Conservation (phyloP, 2,888 invertebrate species). For the Steromphala cineraria region DNA sequence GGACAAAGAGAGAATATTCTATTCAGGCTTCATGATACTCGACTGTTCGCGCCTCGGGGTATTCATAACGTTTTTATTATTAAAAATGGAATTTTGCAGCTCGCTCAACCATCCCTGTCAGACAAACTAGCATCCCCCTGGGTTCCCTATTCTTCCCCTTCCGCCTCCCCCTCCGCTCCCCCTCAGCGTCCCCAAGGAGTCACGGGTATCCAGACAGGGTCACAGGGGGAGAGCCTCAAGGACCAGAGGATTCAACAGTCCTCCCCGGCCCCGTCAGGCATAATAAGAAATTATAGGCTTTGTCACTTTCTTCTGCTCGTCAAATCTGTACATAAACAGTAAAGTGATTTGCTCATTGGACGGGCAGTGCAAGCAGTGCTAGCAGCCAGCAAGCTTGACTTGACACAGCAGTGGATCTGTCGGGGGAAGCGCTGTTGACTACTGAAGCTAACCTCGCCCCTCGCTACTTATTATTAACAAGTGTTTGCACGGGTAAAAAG, state of each 20-base stretch:
- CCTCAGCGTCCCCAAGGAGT: neutral
- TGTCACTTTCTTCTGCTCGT: conserved; percentile 2
- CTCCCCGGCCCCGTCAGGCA: neutral
- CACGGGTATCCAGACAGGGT: neutral
- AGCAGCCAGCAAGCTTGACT: neutral
- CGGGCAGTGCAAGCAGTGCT: neutral
- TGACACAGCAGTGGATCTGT: neutral
- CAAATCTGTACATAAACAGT: conserved; percentile 4
- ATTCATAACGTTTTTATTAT: conserved; percentile 8
- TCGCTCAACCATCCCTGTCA: neutral
- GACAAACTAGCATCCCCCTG: neutral
- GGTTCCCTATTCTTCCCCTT: neutral
- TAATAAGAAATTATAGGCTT: conserved; percentile 6
- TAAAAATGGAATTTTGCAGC: neutral
- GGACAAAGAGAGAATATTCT: neutral
- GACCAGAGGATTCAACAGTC: neutral
- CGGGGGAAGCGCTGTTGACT: neutral
- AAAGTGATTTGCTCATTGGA: neutral
- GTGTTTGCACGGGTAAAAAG: neutral
- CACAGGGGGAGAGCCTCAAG: neutral
- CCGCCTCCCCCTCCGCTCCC: neutral
- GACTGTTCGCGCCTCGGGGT: neutral
- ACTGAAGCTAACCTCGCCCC: neutral
- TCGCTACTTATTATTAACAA: neutral
- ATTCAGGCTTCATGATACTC: neutral